Evolutionary conservation across 92 coral and sea anemone species (phyloP), one percentile per base, ranked within the genome.

Genomic region (Isaurus tuberculatus): DNA sequence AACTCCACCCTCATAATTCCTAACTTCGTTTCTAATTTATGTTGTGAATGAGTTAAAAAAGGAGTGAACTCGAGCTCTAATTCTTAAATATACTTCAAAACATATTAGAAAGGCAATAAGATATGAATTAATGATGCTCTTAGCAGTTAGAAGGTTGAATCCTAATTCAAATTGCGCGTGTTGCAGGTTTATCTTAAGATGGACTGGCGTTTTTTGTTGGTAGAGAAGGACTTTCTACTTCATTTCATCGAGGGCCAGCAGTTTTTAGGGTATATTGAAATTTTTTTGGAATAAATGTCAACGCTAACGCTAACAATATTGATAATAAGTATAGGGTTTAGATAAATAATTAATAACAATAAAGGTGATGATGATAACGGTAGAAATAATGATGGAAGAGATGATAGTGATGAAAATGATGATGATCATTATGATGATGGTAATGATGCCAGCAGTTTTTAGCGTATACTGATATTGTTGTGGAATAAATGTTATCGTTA

Each of bases 131-230:
- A 49, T 13, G 61, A 20, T 1, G 1, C 19, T 53, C 19, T 11
- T 13, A 7, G 46, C 46, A 55, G 0, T 17, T 51, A n/a, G 17
- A 17, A 49, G 20, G 20, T 55, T n/a, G 8, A 55, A n/a, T 17
- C 4, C 4, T 17, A 55, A 2, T 6, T 8, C 17, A 55, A 17
- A 19, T 19, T 51, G 49, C 26, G 9, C 44, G 17, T 25, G 57
- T 63, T 20, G 30, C 55, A 93, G 97, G 97, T 81, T 42, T 93
- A 93, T 51, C 53, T 91, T 23, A 70, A 30, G 42, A 78, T 93
- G 85, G 97, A 93, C 84, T 93, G 97, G 97, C 90, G 97, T 31
- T 86, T 93, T 51, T 81, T 93, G 78, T 80, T 84, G 86, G 91
- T 91, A 26, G 89, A 86, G 68, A 93, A 93, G 58, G 36, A 89